These are phyloP conservation scores for Tetragnatha versicolor DNA, from an alignment of 1,140 invertebrate genomes.

Conservation along the genomic window DNA sequence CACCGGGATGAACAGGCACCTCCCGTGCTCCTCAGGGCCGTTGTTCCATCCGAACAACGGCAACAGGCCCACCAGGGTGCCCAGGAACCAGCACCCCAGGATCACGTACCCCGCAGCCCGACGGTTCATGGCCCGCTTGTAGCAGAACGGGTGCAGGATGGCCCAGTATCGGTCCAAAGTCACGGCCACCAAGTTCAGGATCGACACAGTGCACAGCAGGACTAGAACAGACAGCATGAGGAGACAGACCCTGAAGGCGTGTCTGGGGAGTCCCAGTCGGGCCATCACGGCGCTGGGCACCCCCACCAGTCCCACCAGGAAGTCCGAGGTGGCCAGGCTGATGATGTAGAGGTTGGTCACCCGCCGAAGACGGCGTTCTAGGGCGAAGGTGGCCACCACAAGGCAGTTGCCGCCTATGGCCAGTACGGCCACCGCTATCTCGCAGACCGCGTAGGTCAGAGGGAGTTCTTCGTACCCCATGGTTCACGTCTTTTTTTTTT, in stretches of 20 bases:
- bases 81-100: conserved; percentile 82
- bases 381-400: conserved; percentile 82
- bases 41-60: conserved; percentile 86
- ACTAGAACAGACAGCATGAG: conserved; percentile 87
- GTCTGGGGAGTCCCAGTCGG: conserved; percentile 75
- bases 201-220: conserved; percentile 88
- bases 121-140: conserved; percentile 71
- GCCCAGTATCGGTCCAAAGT: conserved; percentile 92
- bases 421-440: conserved; percentile 79
- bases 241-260: conserved; percentile 78
- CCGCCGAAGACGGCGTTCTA: conserved; percentile 77
- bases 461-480: conserved; percentile 51
- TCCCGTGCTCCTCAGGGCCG: conserved; percentile 67
- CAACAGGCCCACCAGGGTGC: conserved; percentile 79
- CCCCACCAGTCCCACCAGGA: conserved; percentile 72
- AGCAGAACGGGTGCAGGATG: conserved; percentile 87
- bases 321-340: conserved; percentile 83
- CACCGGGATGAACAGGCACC: conserved; percentile 82
- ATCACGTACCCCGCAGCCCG: conserved; percentile 74
- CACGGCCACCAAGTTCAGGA: conserved; percentile 88
- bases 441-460: conserved; percentile 73
- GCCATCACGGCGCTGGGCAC: conserved; percentile 87
- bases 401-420: conserved; percentile 84
- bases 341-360: conserved; percentile 92
- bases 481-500: not conserved